Base-by-base conservation (phyloP, 2,113 vertebrate genomes). In the Cottus gobio region DNA sequence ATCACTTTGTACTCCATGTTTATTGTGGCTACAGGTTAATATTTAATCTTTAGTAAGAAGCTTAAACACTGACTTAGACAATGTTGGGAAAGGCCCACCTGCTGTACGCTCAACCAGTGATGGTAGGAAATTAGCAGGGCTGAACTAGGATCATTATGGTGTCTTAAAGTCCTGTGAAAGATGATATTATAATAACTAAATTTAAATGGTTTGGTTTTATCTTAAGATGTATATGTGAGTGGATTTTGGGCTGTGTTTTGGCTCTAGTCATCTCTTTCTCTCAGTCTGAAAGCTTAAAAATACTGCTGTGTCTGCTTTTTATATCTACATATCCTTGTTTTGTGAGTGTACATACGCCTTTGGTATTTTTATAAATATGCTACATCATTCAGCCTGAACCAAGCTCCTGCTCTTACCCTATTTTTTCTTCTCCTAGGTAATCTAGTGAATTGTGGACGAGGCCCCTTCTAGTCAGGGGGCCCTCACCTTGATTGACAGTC, bases 401-500 rank as follows among this genome's bases (percentile, higher is more conserved):
- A 30, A 64, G 28, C 48, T 66, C 37, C 46, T 77, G 28, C 48
- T 66, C 37, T 56, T n/a, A n/a, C n/a, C n/a, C n/a, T 31, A 72
- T 72, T 69, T 66, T 46, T 65, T 54, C 34, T 36, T 37, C 36
- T 6, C 7, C 4, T 7, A 66, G 34, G 42, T 73, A 50, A 48
- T 60, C 1, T 15, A 70, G 39, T 77, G 31, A 69, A 80, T 81
- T 36, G 71, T 77, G 20, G n/a, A 56, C 31, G 26, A 75, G 54
- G 62, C 60, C 50, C 63, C 11, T 44, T 72, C 52, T 9, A 85
- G 56, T 62, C 34, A 34, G 1, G 42, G 70, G 60, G 15, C 26
- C 34, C 31, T 28, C 52, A 46, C 8, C 4, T 77, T 91, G 89
- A 92, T 71, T 84, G 84, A 87, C 86, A 85, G 90, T 66, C 50